These are phyloP conservation scores for Cistogaster globosa DNA, from an alignment of 2,888 invertebrate genomes.

Conservation along the genomic window DNA sequence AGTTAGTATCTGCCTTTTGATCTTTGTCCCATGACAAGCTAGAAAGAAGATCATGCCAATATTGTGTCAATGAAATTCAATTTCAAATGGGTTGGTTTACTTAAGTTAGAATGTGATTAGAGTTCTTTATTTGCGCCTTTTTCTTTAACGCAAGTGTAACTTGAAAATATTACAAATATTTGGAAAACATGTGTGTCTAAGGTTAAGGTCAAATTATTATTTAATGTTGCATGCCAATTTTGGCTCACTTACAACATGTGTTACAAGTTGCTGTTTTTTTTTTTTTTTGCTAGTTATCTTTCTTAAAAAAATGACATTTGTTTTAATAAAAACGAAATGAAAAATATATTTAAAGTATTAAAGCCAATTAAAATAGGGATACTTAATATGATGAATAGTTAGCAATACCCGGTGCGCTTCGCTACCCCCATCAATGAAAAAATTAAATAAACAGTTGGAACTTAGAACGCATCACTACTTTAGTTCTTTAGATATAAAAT, in stretches of 20 bases:
- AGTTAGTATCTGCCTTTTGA: constrained; percentile 9
- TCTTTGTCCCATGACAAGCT: constrained; percentile 20
- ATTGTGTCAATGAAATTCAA: constrained; percentile 24
- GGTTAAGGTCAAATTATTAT: constrained; percentile 28
- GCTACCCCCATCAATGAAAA: too few relatives aligned
- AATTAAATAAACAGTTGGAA: too few relatives aligned
- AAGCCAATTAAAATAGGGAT: constrained; percentile 1
- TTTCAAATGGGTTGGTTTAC: neutral
- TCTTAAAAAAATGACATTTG: constrained; percentile 32
- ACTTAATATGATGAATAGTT: neutral
- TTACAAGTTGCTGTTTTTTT: constrained; percentile 12
- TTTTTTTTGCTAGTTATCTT: constrained; percentile 7
- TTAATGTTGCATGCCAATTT: constrained; percentile 49
- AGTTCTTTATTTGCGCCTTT: constrained; percentile 35
- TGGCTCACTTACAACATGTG: constrained; percentile 53
- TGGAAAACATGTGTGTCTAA: constrained; percentile 41
- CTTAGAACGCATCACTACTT: too few relatives aligned
- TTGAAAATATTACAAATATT: constrained; percentile 34
- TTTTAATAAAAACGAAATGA: constrained; percentile 18
- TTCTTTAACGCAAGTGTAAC: neutral
- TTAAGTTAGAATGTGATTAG: constrained; percentile 19
- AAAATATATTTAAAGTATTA: neutral
- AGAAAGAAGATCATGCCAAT: constrained; percentile 11
- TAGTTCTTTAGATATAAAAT: too few relatives aligned
- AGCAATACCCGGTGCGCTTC: too few relatives aligned